Evolutionary conservation across 1,140 invertebrate genomes (phyloP).

Genomic region (Cotesia vestalis): DNA sequence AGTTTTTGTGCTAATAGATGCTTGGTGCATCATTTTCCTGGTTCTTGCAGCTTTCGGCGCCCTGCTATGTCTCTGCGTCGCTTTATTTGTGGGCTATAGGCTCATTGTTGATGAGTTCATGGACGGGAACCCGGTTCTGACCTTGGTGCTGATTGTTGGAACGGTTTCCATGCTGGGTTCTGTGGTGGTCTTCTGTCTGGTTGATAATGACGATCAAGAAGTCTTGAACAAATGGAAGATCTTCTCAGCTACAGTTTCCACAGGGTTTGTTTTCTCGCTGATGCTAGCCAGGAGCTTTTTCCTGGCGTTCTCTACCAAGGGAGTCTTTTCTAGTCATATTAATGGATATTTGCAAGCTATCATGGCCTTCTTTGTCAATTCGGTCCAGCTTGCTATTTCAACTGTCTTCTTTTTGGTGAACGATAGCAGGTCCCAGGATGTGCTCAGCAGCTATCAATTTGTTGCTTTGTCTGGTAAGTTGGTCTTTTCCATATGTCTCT

Average conservation of each 20-base stretch:
- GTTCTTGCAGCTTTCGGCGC: constrained; percentile 63
- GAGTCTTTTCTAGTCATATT: constrained; percentile 70
- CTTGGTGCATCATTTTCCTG: constrained; percentile 65
- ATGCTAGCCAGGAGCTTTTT: constrained; percentile 70
- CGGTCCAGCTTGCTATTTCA: constrained; percentile 66
- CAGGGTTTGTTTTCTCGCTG: constrained; percentile 67
- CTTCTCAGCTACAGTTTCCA: constrained; percentile 66
- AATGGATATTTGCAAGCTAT: constrained; percentile 70
- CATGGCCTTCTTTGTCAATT: constrained; percentile 68
- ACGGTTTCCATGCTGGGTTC: constrained; percentile 66
- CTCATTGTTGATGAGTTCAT: constrained; percentile 65
- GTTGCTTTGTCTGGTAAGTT: constrained; percentile 55
- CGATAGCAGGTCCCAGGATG: constrained; percentile 44
- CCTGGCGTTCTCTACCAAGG: constrained; percentile 68
- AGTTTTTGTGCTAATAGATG: constrained; percentile 45
- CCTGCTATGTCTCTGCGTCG: constrained; percentile 61
- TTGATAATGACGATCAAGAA: constrained; percentile 52
- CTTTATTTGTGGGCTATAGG: constrained; percentile 66
- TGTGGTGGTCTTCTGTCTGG: constrained; percentile 68
- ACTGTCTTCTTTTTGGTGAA: constrained; percentile 59
- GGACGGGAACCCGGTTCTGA: constrained; percentile 68
- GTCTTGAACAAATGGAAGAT: constrained; percentile 65
- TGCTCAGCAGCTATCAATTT: constrained; percentile 50
- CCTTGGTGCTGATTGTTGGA: constrained; percentile 65
- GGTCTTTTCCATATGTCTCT: no score